These are phyloP conservation scores for Saxidomus purpurata DNA, from an alignment of 1,140 invertebrate species.

Conservation along the genomic window DNA sequence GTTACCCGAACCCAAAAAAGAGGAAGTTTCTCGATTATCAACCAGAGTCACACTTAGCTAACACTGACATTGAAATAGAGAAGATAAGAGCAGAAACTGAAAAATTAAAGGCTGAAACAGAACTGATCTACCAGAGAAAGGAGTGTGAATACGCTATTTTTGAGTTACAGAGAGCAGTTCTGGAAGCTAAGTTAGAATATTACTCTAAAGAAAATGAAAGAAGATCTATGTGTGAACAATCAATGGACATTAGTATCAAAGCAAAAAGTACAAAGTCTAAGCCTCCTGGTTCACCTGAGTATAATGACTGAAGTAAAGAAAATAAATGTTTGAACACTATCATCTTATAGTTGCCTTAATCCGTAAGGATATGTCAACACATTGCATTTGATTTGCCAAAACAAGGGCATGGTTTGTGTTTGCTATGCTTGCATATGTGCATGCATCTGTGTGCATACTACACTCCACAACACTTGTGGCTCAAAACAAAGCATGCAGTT, in stretches of 20 bases:
- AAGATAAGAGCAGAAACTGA: conserved; percentile 13
- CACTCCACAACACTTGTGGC: no score
- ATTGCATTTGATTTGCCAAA: no score
- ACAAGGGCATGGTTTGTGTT: no score
- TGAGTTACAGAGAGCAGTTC: conserved; percentile 14
- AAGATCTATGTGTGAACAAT: background rate
- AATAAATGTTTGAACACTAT: background rate
- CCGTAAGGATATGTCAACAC: no score
- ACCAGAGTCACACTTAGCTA: background rate
- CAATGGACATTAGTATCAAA: background rate
- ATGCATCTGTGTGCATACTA: no score
- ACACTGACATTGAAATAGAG: conserved; percentile 5
- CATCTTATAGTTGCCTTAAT: no score
- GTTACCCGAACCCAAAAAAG: background rate
- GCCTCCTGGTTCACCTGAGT: background rate
- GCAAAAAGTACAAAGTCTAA: background rate
- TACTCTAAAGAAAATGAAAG: conserved; percentile 21
- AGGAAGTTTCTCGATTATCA: background rate
- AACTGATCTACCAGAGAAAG: conserved; percentile 30
- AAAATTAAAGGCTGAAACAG: conserved; percentile 23
- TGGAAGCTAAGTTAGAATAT: conserved; percentile 30
- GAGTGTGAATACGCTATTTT: conserved; percentile 33
- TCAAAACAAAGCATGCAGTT: no score
- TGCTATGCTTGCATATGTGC: no score
- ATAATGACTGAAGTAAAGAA: background rate